Conservation (phyloP, 2,113 vertebrate genomes). For the Dinomys branickii region DNA sequence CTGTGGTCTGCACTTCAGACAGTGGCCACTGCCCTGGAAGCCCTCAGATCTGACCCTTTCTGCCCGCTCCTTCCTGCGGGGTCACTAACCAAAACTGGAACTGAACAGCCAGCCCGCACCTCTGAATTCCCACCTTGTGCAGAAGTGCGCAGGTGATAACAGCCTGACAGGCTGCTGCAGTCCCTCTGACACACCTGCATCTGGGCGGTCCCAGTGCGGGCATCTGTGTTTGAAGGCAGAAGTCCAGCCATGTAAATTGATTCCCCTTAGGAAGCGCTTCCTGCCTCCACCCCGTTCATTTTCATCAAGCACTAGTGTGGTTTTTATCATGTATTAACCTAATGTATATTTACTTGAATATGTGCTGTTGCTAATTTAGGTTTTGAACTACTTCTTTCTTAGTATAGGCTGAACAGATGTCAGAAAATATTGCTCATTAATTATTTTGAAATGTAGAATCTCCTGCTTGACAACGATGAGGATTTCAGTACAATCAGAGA, state of each 20-base stretch:
- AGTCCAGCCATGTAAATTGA: background rate
- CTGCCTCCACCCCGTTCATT: background rate
- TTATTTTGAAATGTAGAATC: constrained; percentile 51
- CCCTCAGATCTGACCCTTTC: background rate
- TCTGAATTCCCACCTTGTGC: background rate
- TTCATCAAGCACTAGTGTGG: background rate
- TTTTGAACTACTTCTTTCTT: background rate
- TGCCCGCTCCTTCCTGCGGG: accelerated
- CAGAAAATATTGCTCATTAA: background rate
- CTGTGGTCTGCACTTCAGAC: accelerated
- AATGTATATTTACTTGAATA: background rate
- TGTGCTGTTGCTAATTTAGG: background rate
- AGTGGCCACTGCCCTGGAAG: accelerated
- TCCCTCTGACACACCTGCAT: too few species aligned
- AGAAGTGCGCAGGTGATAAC: background rate
- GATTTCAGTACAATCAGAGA: constrained; percentile 70
- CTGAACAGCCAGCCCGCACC: background rate
- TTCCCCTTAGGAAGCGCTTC: background rate
- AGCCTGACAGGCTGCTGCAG: too few species aligned
- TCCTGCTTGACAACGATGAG: constrained; percentile 40
- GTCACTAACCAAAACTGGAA: background rate
- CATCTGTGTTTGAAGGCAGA: background rate
- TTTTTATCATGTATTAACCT: accelerated
- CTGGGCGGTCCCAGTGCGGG: background rate
- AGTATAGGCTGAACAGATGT: background rate